Evolutionary conservation across 2,113 vertebrate genomes (phyloP).

Genomic region (Megaceryle maxima): DNA sequence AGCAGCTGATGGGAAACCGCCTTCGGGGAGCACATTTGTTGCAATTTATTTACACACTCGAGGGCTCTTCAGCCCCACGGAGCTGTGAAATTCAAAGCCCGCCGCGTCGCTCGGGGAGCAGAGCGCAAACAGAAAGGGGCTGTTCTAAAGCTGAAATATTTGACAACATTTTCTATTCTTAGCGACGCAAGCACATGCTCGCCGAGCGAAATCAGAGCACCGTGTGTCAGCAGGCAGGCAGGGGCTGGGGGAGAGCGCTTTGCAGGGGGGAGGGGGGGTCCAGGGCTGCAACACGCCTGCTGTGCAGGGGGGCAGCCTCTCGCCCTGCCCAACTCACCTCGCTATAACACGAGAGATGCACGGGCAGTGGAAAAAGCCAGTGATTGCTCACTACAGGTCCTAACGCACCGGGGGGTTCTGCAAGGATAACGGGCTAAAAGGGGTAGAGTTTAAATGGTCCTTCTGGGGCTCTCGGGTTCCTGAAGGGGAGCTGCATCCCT

Average conservation of each 20-base stretch:
- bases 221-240: not conserved
- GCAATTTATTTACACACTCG: not conserved
- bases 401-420: rapidly evolving
- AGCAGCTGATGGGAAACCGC: not conserved
- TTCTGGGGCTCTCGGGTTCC: rapidly evolving
- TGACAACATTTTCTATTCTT: not conserved
- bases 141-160: not conserved
- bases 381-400: rapidly evolving
- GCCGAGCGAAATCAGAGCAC: not conserved
- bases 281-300: not conserved
- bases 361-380: not conserved
- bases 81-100: not conserved
- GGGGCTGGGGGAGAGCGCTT: not conserved
- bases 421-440: rapidly evolving
- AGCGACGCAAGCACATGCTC: not conserved
- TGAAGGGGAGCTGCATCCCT: not conserved
- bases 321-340: rapidly evolving
- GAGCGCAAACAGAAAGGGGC: not conserved
- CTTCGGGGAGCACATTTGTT: not conserved
- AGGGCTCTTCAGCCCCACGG: slow-evolving; percentile 37
- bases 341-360: rapidly evolving
- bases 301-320: not conserved
- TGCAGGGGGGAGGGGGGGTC: not conserved
- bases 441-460: not conserved
- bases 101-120: not conserved